Evolutionary conservation across 1,140 invertebrate genomes (phyloP).

Genomic region (Pseudomyrmex sp.): DNA sequence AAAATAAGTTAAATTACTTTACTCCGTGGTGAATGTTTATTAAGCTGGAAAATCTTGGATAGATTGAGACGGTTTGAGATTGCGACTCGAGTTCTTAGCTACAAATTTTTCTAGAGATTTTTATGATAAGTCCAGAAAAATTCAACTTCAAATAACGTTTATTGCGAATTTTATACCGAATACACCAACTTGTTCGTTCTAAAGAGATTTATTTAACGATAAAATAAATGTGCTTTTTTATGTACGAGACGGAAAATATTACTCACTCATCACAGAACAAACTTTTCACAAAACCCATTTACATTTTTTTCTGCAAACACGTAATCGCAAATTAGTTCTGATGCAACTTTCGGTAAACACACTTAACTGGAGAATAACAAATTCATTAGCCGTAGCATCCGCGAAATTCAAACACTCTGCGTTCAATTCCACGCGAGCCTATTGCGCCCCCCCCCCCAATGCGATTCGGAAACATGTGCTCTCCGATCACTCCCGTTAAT

Average conservation of each 20-base stretch:
- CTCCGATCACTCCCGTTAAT: constrained; percentile 21
- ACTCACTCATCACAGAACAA: neutral
- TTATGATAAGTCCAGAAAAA: constrained; percentile 18
- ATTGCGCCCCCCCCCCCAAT: constrained; percentile 11
- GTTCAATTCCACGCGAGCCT: constrained; percentile 47
- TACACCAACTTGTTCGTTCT: no score
- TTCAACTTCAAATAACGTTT: neutral
- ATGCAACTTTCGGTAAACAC: neutral
- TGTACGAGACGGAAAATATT: neutral
- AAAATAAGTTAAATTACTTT: constrained; percentile 15
- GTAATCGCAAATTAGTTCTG: neutral
- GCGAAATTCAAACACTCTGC: neutral
- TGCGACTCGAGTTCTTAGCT: neutral
- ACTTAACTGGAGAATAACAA: neutral
- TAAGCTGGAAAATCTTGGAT: neutral
- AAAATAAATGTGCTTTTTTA: neutral
- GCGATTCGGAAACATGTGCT: neutral
- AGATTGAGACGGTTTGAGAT: neutral
- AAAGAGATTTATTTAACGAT: constrained; percentile 8
- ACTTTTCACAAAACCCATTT: neutral
- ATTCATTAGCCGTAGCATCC: neutral
- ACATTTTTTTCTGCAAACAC: neutral
- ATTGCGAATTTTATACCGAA: no score
- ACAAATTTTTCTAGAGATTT: constrained; percentile 22
- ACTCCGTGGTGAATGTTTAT: neutral